Evolutionary conservation across 2,113 vertebrate species (phyloP), one percentile per base, ranked within the genome.

Genomic region (Myiopsitta monachus): DNA sequence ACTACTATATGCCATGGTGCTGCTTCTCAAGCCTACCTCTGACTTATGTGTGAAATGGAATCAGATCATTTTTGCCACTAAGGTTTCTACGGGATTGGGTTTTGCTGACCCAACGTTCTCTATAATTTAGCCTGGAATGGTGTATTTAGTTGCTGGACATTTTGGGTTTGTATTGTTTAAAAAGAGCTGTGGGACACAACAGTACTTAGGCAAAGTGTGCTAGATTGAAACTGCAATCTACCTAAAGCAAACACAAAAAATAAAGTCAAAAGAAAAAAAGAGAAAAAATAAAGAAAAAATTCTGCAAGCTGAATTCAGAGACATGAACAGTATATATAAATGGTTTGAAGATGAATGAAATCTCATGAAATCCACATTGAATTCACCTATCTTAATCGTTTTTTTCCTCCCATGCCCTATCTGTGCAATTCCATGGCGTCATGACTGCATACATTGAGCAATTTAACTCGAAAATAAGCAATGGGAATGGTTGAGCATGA

Each of bases 321-420:
- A 96, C 97, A 97, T 97, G 98, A 97, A 97, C 96, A 93, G 90
- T 96, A 97, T 95, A 97, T 91, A 96, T 94, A 97, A 97, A 98
- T 98, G 98, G 91, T 77, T 96, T 97, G 96, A 97, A 97, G 97
- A 98, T 99, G 98, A 98, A 98, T 98, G 98, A 98, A 97, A 98
- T 97, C 97, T 98, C 97, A 97, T 98, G 99, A 99, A 99, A 99
- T 98, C 98, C 99, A 99, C 98, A 98, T 98, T 97, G 97, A 97
- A 95, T 96, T 97, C 96, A 96, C 95, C 96, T 95, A 11, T 96
- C 96, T 97, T 83, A 91, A 44, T 68, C n/a, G 26, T 88, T 96
- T 98, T 95, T 96, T 95, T 97, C 96, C 96, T 97, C 97, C 96
- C 97, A 96, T 82, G 68, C 95, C 97, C 97, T 97, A 44, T 96